Conservation (phyloP, 1,140 invertebrate genomes). For the Oppia nitens region DNA sequence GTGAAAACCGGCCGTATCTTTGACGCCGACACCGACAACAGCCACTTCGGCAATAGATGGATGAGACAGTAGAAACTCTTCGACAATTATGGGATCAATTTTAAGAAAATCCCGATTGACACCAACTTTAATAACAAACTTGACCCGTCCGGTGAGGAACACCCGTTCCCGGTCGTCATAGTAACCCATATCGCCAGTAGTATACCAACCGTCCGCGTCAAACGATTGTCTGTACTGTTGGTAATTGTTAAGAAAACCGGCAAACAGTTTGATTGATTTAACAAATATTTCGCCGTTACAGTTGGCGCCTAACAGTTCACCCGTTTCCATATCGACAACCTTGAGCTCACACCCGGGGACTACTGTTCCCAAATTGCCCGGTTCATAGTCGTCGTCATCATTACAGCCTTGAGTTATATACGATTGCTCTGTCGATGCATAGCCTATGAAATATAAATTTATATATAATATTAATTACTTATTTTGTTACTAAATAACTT, state of each 20-base stretch:
- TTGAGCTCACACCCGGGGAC: background rate
- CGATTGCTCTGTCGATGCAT: no score
- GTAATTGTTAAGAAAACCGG: constrained; percentile 19
- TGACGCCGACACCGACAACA: no score
- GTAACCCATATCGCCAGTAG: constrained; percentile 22
- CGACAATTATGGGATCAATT: no score
- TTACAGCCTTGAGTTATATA: no score
- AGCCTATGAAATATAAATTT: no score
- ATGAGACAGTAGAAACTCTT: no score
- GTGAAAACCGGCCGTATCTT: no score
- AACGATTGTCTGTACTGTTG: constrained; percentile 13
- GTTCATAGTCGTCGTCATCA: no score
- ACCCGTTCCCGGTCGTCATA: constrained; percentile 22
- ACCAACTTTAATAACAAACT: constrained; percentile 24
- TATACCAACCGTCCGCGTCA: constrained; percentile 19
- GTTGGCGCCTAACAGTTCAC: constrained; percentile 33
- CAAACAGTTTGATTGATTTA: constrained; percentile 25
- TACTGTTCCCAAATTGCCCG: background rate
- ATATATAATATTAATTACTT: no score
- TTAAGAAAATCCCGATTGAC: no score
- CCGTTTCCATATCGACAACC: constrained; percentile 38
- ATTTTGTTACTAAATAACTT: no score
- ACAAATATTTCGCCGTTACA: constrained; percentile 33
- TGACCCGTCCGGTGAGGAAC: constrained; percentile 24
- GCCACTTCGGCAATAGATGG: no score